phyloP scores from a whole-genome alignment of 2,888 invertebrate genomes.

The Hoplodrina ambigua region DNA sequence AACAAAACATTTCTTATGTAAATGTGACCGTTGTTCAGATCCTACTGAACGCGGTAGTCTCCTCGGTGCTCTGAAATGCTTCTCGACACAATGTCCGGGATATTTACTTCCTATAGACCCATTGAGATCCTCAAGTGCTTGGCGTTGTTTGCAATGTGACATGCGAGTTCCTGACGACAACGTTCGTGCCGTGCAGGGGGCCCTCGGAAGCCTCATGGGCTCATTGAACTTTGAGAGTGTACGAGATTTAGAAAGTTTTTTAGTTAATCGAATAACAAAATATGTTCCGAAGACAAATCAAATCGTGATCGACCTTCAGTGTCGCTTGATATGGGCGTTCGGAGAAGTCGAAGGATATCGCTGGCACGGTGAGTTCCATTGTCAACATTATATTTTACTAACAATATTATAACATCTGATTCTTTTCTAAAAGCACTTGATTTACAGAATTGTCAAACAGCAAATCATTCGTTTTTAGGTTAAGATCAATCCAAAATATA shows the following conservation, averaged over 20 bases:
- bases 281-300: slow-evolving; percentile 91
- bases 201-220: slow-evolving; percentile 90
- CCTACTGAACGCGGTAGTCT: slow-evolving; percentile 92
- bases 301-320: slow-evolving; percentile 91
- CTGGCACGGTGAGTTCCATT: slow-evolving; percentile 89
- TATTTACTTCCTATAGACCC: slow-evolving; percentile 90
- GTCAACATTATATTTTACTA: neutral
- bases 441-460: slow-evolving; percentile 1
- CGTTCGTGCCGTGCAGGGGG: slow-evolving; percentile 86
- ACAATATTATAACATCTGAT: neutral
- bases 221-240: slow-evolving; percentile 87
- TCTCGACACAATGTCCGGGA: slow-evolving; percentile 87
- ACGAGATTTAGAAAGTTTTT: slow-evolving; percentile 89
- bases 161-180: slow-evolving; percentile 86
- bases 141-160: slow-evolving; percentile 91
- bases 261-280: slow-evolving; percentile 87
- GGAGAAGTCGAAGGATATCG: slow-evolving; percentile 89
- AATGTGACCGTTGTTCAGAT: slow-evolving; percentile 92
- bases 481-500: slow-evolving; percentile 46
- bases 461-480: slow-evolving; percentile 44
- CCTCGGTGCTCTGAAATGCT: slow-evolving; percentile 91
- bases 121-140: slow-evolving; percentile 85
- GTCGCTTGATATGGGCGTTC: slow-evolving; percentile 91
- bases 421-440: neutral
- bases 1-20: slow-evolving; percentile 93